Evolutionary conservation across 2,113 vertebrate species (phyloP), one percentile per base, ranked within the genome.

Genomic region (Morone chrysops): DNA sequence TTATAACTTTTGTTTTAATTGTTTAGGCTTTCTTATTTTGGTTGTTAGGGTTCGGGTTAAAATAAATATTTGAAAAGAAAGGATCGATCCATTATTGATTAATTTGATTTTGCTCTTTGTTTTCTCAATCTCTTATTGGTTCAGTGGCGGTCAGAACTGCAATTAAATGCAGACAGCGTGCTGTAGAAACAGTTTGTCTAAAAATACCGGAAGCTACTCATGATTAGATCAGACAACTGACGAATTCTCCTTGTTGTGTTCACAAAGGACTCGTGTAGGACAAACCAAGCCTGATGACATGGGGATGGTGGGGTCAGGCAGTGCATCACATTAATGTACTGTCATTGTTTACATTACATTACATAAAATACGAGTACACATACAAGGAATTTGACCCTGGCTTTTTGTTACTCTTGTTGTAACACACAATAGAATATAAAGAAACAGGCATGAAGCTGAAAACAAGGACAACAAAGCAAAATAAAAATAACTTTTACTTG

Each of bases 221-320:
- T 22, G 63, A 85, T 85, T 65, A 78, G 47, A 75, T 86, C 40
- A 77, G 63, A 87, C 65, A 60, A 71, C 76, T 76, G 61, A 78
- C 56, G 48, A 75, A 75, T 25, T 67, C 47, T 76, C 65, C 65
- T 47, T 77, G 67, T 56, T 43, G 38, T 62, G 14, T 7, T n/a
- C 43, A 69, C 50, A 62, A 61, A 89, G 51, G 78, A 78, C 75
- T 56, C 43, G 2, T 36, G 48, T 66, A 88, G 79, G 77, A 86
- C 79, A 51, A 61, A 48, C 8, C 14, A 17, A 60, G 68, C 51
- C 47, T 78, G 36, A 48, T 77, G 80, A 66, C 65, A 57, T n/a
- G 41, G n/a, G 50, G 48, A 40, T 36, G 31, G 14, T 5, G 43
- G 31, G 31, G 31, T 31, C 31, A 31, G 31, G 3, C 31, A 31